phyloP scores from a whole-genome alignment of 2,888 invertebrate genomes.

The Microdon myrmicae region DNA sequence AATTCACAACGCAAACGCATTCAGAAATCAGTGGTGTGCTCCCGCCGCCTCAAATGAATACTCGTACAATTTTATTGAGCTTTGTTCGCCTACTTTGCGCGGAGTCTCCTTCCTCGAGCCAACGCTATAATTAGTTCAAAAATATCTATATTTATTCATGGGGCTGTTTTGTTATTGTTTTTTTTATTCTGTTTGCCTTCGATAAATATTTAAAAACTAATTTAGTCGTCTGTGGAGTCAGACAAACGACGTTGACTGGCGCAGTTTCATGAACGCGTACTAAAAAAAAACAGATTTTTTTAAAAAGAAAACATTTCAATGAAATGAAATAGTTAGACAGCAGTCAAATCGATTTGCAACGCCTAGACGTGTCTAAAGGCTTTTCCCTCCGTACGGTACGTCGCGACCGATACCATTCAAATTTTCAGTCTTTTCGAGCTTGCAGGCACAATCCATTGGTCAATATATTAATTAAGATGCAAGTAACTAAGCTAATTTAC shows the following conservation, averaged over 20 bases:
- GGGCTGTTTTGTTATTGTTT: too few species aligned
- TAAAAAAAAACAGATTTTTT: neutral
- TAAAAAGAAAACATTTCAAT: slow-evolving; percentile 19
- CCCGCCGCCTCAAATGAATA: too few species aligned
- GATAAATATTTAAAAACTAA: slow-evolving; percentile 36
- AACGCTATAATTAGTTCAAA: too few species aligned
- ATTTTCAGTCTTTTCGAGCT: slow-evolving; percentile 9
- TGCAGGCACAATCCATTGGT: slow-evolving; percentile 12
- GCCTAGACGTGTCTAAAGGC: slow-evolving; percentile 26
- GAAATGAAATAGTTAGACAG: slow-evolving; percentile 22
- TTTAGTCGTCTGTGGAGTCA: slow-evolving; percentile 30
- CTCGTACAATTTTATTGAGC: too few species aligned
- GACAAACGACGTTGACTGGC: slow-evolving; percentile 29
- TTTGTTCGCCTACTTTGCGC: too few species aligned
- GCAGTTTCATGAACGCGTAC: slow-evolving; percentile 18
- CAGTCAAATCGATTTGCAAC: slow-evolving; percentile 25
- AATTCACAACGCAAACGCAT: too few species aligned
- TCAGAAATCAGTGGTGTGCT: too few species aligned
- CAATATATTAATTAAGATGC: slow-evolving; percentile 14
- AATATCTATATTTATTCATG: too few species aligned
- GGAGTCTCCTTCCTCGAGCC: too few species aligned
- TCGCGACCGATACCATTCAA: neutral
- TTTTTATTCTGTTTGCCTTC: slow-evolving; percentile 24
- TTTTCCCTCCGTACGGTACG: neutral
- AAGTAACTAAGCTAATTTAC: too few species aligned